Base-by-base conservation (phyloP, 2,888 invertebrate genomes). In the Pelosia muscerda region DNA sequence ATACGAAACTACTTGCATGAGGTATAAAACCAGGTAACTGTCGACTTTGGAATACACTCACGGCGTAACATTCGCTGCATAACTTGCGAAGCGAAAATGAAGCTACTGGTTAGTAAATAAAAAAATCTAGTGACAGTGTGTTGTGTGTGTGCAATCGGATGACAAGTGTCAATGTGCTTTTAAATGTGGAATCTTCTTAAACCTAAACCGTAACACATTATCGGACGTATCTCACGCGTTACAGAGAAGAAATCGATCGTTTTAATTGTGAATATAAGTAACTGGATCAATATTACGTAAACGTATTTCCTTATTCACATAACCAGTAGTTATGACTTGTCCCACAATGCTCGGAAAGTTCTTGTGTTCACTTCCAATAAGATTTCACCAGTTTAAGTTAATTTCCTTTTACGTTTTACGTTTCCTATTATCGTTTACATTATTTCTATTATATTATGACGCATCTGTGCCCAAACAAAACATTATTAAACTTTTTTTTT, bases 41-140 rank as follows among this genome's bases (percentile, higher is more conserved):
- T 74, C 81, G 73, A 73, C 72, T 68, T 74, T 72, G 77, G 76
- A 77, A 71, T 88, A 92, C 95, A 95, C 93, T 94, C 92, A 76
- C 91, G 88, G 87, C 86, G 88, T 86, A 86, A 86, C 90, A 90
- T 90, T 94, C 94, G 94, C 94, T 94, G 90, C 87, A 88, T 85
- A 84, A 83, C 89, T 80, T 90, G 91, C 89, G 85, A 94, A 90
- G 95, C 94, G 95, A 95, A 86, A 74, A 94, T 95, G 95, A 94
- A 91, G 88, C 87, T 94, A 88, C 86, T 94, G 95, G 95, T 95
- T 88, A 91, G 94, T 94, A 90, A n/a, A n/a, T n/a, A 69, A 66
- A 81, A 77, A 81, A 77, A 72, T 74, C 63, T 73, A 81, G 81
- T 84, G 82, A 64, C 74, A 80, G 79, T 84, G 81, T 71, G 64